A percentile compares a stretch with the other conserved stretches of the same genome.
phyloP scores from a whole-genome alignment of 92 coral and sea anemone genomes.

The Epizoanthus stellaris region DNA sequence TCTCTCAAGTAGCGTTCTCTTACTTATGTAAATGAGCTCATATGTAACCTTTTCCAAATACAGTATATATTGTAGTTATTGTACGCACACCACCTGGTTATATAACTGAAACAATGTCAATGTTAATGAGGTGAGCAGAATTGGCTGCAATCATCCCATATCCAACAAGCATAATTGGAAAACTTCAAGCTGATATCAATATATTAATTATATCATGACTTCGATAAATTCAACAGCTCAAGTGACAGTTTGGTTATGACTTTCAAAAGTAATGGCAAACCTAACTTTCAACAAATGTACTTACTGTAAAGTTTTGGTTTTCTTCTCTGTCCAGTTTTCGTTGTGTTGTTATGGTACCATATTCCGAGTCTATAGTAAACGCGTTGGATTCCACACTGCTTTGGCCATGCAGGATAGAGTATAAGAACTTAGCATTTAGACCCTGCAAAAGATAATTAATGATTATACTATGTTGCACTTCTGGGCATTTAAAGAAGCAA shows the following conservation, averaged over 20 bases:
- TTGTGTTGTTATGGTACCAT: constrained; percentile 74
- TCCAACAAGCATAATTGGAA: neutral
- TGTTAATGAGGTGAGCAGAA: no score
- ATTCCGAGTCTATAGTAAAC: constrained; percentile 84
- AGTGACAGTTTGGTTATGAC: neutral
- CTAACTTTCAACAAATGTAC: constrained; percentile 8
- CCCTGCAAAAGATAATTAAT: constrained; percentile 2
- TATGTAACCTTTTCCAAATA: no score
- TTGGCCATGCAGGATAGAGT: constrained; percentile 62
- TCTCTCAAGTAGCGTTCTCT: no score
- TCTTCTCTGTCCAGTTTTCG: constrained; percentile 79
- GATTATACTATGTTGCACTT: no score
- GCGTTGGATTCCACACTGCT: constrained; percentile 70
- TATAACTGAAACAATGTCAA: no score
- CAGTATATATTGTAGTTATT: no score
- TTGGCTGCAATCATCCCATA: neutral
- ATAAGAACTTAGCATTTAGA: constrained; percentile 43
- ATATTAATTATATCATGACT: neutral
- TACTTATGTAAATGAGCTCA: no score
- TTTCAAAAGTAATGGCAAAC: neutral
- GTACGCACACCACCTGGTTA: no score
- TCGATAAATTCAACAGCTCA: neutral
- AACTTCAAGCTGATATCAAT: neutral
- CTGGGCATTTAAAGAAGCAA: no score
- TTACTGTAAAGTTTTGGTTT: constrained; percentile 78